Evolutionary conservation across 2,113 vertebrate genomes (phyloP).

Genomic region (Pleuronectes platessa): DNA sequence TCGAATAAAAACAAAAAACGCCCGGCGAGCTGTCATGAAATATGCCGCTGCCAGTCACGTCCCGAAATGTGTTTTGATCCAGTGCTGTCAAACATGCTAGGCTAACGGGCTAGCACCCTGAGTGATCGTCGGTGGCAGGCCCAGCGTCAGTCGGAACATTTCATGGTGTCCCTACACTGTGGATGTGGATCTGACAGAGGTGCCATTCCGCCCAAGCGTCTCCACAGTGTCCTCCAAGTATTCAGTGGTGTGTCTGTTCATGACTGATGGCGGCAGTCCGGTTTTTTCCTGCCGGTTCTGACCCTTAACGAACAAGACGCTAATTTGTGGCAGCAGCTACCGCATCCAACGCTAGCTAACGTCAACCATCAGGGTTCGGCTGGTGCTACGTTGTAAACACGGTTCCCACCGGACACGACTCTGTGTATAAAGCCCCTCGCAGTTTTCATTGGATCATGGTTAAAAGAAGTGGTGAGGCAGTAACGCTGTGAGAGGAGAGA

Average conservation of each 20-base stretch:
- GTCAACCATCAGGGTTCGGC: neutral
- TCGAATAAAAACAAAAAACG: neutral
- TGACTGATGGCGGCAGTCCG: neutral
- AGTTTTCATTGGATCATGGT: neutral
- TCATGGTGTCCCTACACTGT: neutral
- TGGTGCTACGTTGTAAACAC: neutral
- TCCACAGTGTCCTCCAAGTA: accelerated
- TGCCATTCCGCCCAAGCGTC: neutral
- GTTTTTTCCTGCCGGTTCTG: slow-evolving; percentile 31
- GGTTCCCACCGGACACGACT: neutral
- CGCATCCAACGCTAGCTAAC: slow-evolving; percentile 24
- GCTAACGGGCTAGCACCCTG: slow-evolving; percentile 50
- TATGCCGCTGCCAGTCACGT: slow-evolving; percentile 15
- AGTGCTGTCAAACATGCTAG: slow-evolving; percentile 73
- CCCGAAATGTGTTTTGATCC: slow-evolving; percentile 50
- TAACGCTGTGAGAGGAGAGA: slow-evolving; percentile 16
- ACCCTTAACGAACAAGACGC: slow-evolving; percentile 28
- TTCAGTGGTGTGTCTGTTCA: neutral
- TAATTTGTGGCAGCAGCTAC: slow-evolving; percentile 26
- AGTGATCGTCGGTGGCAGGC: slow-evolving; percentile 63
- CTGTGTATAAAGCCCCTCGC: neutral
- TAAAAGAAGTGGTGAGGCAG: neutral
- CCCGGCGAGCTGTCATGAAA: slow-evolving; percentile 40
- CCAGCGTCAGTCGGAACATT: slow-evolving; percentile 34
- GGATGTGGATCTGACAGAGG: neutral